A percentile compares a stretch with the other conserved stretches of the same genome.
Evolutionary conservation across 1,140 invertebrate species (phyloP).

Genomic region (Drosophila sechellia): DNA sequence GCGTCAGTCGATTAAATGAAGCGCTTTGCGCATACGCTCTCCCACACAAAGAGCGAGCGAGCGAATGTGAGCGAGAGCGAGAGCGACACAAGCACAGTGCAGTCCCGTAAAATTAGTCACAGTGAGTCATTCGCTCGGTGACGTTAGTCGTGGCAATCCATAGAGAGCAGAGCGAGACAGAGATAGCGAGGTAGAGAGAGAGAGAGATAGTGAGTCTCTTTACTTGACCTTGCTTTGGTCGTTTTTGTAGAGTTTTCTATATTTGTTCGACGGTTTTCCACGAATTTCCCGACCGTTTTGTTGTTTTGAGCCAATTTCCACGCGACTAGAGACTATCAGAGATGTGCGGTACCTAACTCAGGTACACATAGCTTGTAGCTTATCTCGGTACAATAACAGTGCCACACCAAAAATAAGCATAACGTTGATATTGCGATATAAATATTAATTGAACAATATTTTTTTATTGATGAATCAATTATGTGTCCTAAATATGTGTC

Average conservation of each 20-base stretch:
- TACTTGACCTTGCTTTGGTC: slow-evolving; percentile 78
- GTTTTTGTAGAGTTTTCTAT: slow-evolving; percentile 74
- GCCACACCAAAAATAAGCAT: not conserved
- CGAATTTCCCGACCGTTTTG: slow-evolving; percentile 45
- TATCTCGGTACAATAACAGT: not conserved
- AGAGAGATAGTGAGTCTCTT: slow-evolving; percentile 21
- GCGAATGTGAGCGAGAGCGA: not conserved
- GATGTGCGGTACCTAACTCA: not conserved
- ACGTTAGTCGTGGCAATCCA: slow-evolving; percentile 45
- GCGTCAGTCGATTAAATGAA: slow-evolving; percentile 17
- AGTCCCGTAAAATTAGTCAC: slow-evolving; percentile 29
- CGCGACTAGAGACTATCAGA: slow-evolving; percentile 29
- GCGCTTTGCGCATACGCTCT: slow-evolving; percentile 63
- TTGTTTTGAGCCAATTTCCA: slow-evolving; percentile 47
- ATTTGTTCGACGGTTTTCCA: slow-evolving; percentile 66
- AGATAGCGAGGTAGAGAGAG: not conserved
- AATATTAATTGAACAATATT: not conserved
- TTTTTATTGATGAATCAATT: not conserved
- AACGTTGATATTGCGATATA: not conserved
- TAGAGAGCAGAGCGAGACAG: slow-evolving; percentile 17
- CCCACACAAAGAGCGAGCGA: slow-evolving; percentile 46
- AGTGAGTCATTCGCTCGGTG: slow-evolving; percentile 63
- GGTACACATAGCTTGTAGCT: not conserved
- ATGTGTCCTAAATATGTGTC: not conserved
- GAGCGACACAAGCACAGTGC: slow-evolving; percentile 35